Evolutionary conservation across 2,888 invertebrate species (phyloP).

Genomic region (Phalera bucephala): DNA sequence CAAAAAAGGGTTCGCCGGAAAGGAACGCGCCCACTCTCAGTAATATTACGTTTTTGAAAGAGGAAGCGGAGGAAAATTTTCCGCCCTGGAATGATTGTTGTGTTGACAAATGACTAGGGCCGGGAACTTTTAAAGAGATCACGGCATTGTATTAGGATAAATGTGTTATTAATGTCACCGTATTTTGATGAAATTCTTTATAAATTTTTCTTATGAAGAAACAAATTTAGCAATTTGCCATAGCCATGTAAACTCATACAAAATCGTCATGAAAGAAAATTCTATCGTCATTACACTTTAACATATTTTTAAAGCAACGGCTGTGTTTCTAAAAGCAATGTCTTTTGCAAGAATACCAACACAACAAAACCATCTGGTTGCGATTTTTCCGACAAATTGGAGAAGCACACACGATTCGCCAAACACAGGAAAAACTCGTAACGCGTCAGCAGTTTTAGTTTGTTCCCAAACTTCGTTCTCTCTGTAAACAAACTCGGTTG

Average conservation of each 20-base stretch:
- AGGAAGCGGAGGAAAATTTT: constrained; percentile 42
- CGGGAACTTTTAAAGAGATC: constrained; percentile 23
- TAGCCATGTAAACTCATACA: no score
- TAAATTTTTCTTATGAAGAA: no score
- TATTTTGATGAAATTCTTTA: no score
- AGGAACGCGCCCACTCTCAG: constrained; percentile 39
- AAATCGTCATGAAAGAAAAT: no score
- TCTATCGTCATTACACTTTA: no score
- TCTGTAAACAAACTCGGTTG: constrained; percentile 44
- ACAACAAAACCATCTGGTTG: not conserved
- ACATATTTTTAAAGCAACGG: no score
- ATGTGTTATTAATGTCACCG: constrained; percentile 2
- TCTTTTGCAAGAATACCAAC: not conserved
- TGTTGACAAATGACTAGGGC: constrained; percentile 51
- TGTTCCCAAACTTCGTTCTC: constrained; percentile 49
- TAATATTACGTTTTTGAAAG: constrained; percentile 56
- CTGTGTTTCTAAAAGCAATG: no score
- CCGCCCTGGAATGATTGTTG: constrained; percentile 43
- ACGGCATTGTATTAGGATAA: constrained; percentile 14
- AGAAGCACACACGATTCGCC: constrained; percentile 31
- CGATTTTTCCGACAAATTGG: constrained; percentile 27
- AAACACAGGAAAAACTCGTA: constrained; percentile 46
- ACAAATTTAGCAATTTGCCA: no score
- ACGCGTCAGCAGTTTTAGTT: constrained; percentile 58
- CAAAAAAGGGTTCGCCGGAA: constrained; percentile 53